These are phyloP conservation scores for Aphidius ervi DNA, from an alignment of 1,140 invertebrate genomes.

Conservation along the genomic window DNA sequence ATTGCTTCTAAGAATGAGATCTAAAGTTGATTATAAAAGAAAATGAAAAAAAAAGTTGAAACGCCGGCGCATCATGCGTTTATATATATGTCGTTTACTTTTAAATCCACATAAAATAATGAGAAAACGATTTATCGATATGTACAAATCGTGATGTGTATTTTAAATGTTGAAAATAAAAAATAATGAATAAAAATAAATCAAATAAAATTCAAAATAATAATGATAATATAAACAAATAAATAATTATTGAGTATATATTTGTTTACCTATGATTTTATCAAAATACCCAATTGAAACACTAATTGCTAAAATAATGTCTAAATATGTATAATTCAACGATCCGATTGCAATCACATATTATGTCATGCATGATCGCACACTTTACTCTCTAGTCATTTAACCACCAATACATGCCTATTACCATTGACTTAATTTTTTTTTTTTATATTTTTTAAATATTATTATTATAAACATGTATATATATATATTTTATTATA, in stretches of 20 bases:
- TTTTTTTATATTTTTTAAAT: not conserved
- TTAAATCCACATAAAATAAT: not conserved
- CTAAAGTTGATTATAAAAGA: not conserved
- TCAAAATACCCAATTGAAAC: conserved; percentile 11
- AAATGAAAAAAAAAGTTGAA: not conserved
- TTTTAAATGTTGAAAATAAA: conserved; percentile 6
- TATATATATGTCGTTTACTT: no score
- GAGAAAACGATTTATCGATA: conserved; percentile 17
- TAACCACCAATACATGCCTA: no score
- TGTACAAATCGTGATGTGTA: conserved; percentile 14
- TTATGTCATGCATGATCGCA: conserved; percentile 15
- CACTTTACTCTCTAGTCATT: not conserved
- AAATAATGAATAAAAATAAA: not conserved
- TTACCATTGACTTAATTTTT: not conserved
- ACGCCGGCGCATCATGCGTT: conserved; percentile 2
- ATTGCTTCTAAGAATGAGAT: not conserved
- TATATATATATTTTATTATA: no score
- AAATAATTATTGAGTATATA: no score
- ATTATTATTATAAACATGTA: no score
- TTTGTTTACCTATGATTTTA: not conserved
- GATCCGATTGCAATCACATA: conserved; percentile 17
- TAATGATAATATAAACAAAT: not conserved
- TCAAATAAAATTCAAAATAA: not conserved
- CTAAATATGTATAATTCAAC: conserved; percentile 13
- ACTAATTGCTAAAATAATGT: conserved; percentile 23